Evolutionary conservation across 2,888 invertebrate species (phyloP).

Genomic region (Oxystoma pomonae): DNA sequence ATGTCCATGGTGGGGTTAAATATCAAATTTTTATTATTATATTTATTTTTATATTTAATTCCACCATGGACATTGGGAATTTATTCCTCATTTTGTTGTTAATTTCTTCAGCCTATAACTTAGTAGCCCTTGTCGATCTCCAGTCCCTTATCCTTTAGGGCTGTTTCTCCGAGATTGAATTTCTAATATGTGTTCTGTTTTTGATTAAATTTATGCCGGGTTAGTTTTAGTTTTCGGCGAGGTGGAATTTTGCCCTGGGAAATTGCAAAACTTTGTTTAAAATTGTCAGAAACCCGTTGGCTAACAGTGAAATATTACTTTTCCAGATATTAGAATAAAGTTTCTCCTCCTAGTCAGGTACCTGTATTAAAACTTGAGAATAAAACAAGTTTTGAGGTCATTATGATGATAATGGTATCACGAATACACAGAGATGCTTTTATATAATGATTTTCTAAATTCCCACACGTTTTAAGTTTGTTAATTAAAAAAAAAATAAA

Average conservation of each 20-base stretch:
- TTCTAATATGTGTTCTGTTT: slow-evolving; percentile 50
- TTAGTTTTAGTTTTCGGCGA: slow-evolving; percentile 38
- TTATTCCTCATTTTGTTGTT: no score
- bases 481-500: no score
- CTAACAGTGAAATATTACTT: slow-evolving; percentile 32
- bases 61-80: no score
- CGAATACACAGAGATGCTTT: no score
- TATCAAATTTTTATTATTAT: no score
- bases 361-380: neutral
- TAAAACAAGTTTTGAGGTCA: neutral
- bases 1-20: no score
- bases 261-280: slow-evolving; percentile 39
- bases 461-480: no score
- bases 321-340: neutral
- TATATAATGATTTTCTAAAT: no score
- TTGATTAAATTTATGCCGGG: slow-evolving; percentile 47
- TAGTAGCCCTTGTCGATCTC: slow-evolving; percentile 21
- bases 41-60: no score
- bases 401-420: neutral
- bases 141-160: slow-evolving; percentile 46
- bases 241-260: slow-evolving; percentile 34
- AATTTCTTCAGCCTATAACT: neutral
- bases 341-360: neutral
- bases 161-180: slow-evolving; percentile 49
- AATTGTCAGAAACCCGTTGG: slow-evolving; percentile 25